These are phyloP conservation scores for Leptatherina wallacei DNA, from an alignment of 2,797 vertebrate species.

Conservation along the genomic window DNA sequence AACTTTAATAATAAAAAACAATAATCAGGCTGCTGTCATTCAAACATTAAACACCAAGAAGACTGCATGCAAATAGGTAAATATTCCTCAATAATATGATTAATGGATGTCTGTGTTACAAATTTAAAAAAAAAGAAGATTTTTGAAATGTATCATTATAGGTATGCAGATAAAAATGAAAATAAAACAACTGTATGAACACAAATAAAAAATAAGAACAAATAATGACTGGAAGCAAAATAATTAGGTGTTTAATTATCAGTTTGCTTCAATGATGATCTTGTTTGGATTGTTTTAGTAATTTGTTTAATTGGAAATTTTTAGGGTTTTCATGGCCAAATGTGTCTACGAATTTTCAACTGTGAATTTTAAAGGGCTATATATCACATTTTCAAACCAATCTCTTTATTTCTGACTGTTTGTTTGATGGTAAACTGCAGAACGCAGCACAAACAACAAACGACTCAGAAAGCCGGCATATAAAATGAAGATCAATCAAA, in stretches of 20 bases:
- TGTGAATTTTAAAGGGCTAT: slow-evolving; percentile 27
- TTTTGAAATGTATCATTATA: background rate
- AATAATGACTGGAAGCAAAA: background rate
- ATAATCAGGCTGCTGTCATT: background rate
- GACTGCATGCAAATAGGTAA: background rate
- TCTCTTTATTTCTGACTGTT: slow-evolving; percentile 36
- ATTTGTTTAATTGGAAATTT: background rate
- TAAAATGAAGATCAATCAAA: slow-evolving; percentile 71
- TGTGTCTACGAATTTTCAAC: slow-evolving; percentile 10
- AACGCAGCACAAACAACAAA: slow-evolving; percentile 48
- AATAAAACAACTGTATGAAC: background rate
- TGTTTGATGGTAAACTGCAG: slow-evolving; percentile 52
- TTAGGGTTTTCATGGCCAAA: slow-evolving; percentile 3
- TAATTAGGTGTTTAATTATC: background rate
- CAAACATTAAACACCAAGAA: background rate
- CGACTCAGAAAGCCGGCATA: slow-evolving; percentile 30
- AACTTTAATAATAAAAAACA: too few species aligned
- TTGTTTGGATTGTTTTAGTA: slow-evolving; percentile 4
- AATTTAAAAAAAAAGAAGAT: background rate
- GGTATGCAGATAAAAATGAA: background rate
- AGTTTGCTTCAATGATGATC: background rate
- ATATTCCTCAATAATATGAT: background rate
- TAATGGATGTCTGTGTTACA: background rate
- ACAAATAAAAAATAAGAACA: background rate
- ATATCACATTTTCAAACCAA: slow-evolving; percentile 36